Percentiles rank a stretch among this genome's conserved stretches.
These are phyloP conservation scores for Tetrapedia diversipes DNA, from an alignment of 2,888 invertebrate genomes.

Conservation along the genomic window DNA sequence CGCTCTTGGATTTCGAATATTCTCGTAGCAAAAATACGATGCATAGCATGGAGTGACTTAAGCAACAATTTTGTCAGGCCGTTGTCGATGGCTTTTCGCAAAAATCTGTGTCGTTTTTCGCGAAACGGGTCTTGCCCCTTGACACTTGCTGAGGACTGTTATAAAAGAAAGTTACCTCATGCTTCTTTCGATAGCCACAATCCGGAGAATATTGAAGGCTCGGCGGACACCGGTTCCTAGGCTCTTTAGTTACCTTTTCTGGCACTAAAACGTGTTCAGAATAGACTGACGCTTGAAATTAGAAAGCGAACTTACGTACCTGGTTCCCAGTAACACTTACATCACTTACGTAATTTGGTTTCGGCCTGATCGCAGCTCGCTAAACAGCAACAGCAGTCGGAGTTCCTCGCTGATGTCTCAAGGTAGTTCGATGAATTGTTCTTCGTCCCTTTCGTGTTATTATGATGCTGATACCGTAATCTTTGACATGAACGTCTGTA, in stretches of 20 bases:
- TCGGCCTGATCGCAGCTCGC: slow-evolving; percentile 32
- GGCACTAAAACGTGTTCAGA: slow-evolving; percentile 43
- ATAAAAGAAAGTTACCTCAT: slow-evolving; percentile 51
- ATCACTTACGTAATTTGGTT: slow-evolving; percentile 79
- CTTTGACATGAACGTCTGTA: slow-evolving; percentile 3
- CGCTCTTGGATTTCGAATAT: background rate
- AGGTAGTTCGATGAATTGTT: slow-evolving; percentile 29
- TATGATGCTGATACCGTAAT: background rate
- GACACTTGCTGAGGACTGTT: no score
- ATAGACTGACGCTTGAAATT: background rate
- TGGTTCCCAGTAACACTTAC: slow-evolving; percentile 69
- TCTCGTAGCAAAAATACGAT: slow-evolving; percentile 6
- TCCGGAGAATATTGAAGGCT: slow-evolving; percentile 32
- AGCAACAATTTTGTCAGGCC: background rate
- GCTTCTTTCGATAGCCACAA: slow-evolving; percentile 18
- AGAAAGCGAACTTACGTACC: background rate
- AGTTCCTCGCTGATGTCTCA: slow-evolving; percentile 2
- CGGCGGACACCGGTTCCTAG: background rate
- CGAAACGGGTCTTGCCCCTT: no score
- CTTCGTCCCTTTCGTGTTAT: slow-evolving; percentile 8
- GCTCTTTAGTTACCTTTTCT: background rate
- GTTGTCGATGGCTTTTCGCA: background rate
- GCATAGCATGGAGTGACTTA: slow-evolving; percentile 1
- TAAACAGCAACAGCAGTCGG: slow-evolving; percentile 29
- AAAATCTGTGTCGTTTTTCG: background rate